These are phyloP conservation scores for Zaprionus nigranus DNA, from an alignment of 1,140 invertebrate species.

Conservation along the genomic window DNA sequence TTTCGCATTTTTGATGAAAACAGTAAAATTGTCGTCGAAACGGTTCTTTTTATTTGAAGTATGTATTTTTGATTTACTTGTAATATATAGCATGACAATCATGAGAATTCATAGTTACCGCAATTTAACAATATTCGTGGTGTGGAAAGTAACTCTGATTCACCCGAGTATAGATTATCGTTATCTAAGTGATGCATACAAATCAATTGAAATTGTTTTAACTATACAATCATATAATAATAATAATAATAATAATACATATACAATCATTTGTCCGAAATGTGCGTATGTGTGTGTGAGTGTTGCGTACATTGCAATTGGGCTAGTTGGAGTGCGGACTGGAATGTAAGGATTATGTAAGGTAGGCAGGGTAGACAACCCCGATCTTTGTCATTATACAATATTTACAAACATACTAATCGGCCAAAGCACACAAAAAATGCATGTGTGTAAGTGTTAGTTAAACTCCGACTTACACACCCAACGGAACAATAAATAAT, in stretches of 20 bases:
- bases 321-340: constrained; percentile 35
- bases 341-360: constrained; percentile 17
- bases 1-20: background rate
- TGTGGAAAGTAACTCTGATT: constrained; percentile 31
- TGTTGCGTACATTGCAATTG: constrained; percentile 22
- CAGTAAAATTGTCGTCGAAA: background rate
- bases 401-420: constrained; percentile 71
- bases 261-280: too few relatives aligned
- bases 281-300: background rate
- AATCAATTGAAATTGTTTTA: constrained; percentile 51
- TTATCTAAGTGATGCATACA: constrained; percentile 44
- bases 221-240: constrained; percentile 51
- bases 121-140: constrained; percentile 60
- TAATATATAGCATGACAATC: constrained; percentile 49
- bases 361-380: constrained; percentile 11
- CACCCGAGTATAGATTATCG: constrained; percentile 31
- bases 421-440: constrained; percentile 39
- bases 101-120: constrained; percentile 44
- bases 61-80: constrained; percentile 62
- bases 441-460: constrained; percentile 34
- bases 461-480: constrained; percentile 44
- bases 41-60: constrained; percentile 63
- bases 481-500: constrained; percentile 14
- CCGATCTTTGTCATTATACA: constrained; percentile 53
- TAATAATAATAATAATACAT: constrained; percentile 46